Conservation (phyloP, 1,140 invertebrate species). For the Pristionchus pacificus region DNA sequence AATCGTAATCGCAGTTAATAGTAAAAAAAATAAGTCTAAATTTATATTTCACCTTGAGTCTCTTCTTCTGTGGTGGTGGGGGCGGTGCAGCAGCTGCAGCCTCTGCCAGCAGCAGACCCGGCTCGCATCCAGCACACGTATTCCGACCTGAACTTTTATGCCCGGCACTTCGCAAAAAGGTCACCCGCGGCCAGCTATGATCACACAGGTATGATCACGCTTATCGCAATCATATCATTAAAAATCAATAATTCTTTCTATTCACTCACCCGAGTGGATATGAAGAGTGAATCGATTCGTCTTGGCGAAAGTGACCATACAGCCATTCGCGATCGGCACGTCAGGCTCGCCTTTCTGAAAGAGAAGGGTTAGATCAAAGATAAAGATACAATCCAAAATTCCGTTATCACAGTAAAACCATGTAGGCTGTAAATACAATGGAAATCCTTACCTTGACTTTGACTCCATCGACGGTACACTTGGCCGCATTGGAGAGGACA, state of each 20-base stretch:
- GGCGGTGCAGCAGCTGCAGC: too few species aligned
- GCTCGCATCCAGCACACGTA: neutral
- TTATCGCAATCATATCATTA: too few species aligned
- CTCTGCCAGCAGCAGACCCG: neutral
- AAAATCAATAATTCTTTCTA: neutral
- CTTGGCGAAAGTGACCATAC: neutral
- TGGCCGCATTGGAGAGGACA: neutral
- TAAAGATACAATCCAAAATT: too few species aligned
- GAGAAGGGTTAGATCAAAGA: too few species aligned
- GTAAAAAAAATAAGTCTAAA: too few species aligned
- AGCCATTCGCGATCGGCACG: too few species aligned
- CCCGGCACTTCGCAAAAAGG: too few species aligned
- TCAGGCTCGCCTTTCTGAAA: too few species aligned
- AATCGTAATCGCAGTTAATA: too few species aligned
- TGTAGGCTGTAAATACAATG: neutral
- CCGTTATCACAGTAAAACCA: too few species aligned
- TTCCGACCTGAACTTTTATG: neutral
- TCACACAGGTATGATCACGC: too few species aligned
- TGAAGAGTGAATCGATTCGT: neutral
- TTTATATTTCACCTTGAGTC: neutral
- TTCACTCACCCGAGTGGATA: neutral
- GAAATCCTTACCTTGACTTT: neutral
- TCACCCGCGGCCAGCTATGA: too few species aligned
- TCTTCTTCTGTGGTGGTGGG: neutral
- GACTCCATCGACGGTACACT: neutral